A percentile compares a stretch with the other conserved stretches of the same genome.
Evolutionary conservation across 2,113 vertebrate species (phyloP).

Genomic region (Amia ocellicauda): DNA sequence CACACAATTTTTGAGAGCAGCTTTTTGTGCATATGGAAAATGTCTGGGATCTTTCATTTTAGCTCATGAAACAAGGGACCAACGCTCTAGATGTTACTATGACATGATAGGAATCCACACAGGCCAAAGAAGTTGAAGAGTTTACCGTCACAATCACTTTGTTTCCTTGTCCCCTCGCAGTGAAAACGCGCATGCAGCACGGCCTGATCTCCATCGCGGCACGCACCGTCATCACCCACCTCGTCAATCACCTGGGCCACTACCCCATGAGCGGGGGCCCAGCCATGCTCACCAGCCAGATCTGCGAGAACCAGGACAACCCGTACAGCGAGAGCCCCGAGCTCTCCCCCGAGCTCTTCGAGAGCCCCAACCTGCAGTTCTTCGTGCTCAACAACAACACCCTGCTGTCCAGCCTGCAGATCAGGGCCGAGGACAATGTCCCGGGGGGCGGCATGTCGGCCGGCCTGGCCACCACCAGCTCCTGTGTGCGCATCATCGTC

Average conservation of each 20-base stretch:
- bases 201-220: slow-evolving; percentile 94
- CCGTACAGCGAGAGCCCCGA: slow-evolving; percentile 87
- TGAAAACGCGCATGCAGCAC: slow-evolving; percentile 91
- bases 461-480: slow-evolving; percentile 84
- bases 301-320: slow-evolving; percentile 97
- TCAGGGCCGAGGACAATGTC: slow-evolving; percentile 83
- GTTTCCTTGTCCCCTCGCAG: slow-evolving; percentile 62
- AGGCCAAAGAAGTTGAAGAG: too few relatives aligned
- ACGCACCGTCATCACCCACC: slow-evolving; percentile 94
- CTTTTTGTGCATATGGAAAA: too few relatives aligned
- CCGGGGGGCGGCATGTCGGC: slow-evolving; percentile 91
- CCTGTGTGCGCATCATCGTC: slow-evolving; percentile 89
- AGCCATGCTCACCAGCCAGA: slow-evolving; percentile 93
- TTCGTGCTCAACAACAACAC: slow-evolving; percentile 92
- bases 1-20: too few relatives aligned
- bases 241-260: slow-evolving; percentile 95
- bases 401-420: slow-evolving; percentile 82
- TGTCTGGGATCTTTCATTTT: too few relatives aligned
- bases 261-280: slow-evolving; percentile 96
- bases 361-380: slow-evolving; percentile 94
- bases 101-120: too few relatives aligned
- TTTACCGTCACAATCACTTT: too few relatives aligned
- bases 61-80: too few relatives aligned
- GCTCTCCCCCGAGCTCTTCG: slow-evolving; percentile 93
- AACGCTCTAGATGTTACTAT: too few relatives aligned